Base-by-base conservation (phyloP, 2,113 vertebrate genomes). In the Bettongia penicillata region DNA sequence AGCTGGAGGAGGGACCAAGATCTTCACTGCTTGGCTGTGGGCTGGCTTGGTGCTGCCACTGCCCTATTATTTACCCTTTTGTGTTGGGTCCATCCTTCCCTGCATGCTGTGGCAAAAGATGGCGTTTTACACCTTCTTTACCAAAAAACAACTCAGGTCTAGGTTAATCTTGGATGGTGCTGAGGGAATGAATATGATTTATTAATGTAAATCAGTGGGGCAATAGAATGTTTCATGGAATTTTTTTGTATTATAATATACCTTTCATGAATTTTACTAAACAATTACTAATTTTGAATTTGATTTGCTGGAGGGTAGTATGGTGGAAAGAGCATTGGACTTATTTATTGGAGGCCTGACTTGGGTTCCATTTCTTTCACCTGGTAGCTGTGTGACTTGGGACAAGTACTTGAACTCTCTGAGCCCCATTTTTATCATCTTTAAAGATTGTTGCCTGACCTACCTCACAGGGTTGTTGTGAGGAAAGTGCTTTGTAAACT, bases 1-100 rank as follows among this genome's bases (percentile, higher is more conserved):
- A 22, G n/a, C 55, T 92, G 95, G 52, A 92, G 90, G 68, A 43
- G 68, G 68, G 68, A 8, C 37, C n/a, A 48, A 48, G 48, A 11
- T 84, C 23, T 84, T 22, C 68, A 84, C 68, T 43, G n/a, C 68
- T 93, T 94, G 84, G 50, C 19, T 96, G 7, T 93, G 90, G 47
- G 48, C 84, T 3, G 25, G 61, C 31, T 93, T 96, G 51, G 37
- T 92, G 5, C 95, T 96, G 24, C 2, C 9, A 77, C 94, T 93
- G 16, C 94, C 91, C 49, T 43, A 1, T 90, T 96, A 91, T 23
- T 95, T 11, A 93, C 93, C 91, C 51, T 91, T 91, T 50, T 97
- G 14, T 95, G 90, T 43, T 84, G 28, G 61, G 94, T 90, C 94
- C 96, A 23, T 90, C 92, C 8, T 95, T 47, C 96, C n/a, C 91